Evolutionary conservation across 53 echinoderm and acorn worm species (phyloP).

Genomic region (Henricia sp.): DNA sequence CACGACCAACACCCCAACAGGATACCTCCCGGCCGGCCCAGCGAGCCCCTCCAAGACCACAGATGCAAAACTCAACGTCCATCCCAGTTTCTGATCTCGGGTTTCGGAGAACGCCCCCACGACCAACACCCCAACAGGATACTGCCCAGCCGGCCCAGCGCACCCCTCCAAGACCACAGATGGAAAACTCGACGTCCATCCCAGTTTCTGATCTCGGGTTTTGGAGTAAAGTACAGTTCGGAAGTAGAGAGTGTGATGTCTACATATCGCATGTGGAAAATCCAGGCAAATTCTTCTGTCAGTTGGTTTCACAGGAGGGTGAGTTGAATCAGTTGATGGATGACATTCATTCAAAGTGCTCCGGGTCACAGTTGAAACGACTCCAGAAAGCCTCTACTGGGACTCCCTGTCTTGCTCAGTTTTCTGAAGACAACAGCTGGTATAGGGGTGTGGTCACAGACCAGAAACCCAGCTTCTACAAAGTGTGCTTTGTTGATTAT

Average conservation of each 20-base stretch:
- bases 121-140: background rate
- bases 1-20: background rate
- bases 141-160: conserved; percentile 6
- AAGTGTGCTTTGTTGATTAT: conserved; percentile 96
- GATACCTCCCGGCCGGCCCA: too few relatives aligned
- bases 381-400: conserved; percentile 62
- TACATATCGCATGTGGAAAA: conserved; percentile 84
- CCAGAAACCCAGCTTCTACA: conserved; percentile 62
- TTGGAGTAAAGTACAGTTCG: conserved; percentile 51
- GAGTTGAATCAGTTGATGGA: conserved; percentile 81
- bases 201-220: conserved; percentile 7
- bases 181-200: background rate
- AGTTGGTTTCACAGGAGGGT: conserved; percentile 74
- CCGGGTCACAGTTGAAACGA: conserved; percentile 55
- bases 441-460: conserved; percentile 85
- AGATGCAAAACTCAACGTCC: too few relatives aligned
- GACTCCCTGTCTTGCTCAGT: conserved; percentile 86
- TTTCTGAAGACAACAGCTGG: conserved; percentile 86
- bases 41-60: too few relatives aligned
- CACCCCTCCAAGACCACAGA: conserved; percentile 31
- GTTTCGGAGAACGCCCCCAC: conserved; percentile 8
- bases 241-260: conserved; percentile 56
- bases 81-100: too few relatives aligned
- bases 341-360: conserved; percentile 60
- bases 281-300: conserved; percentile 90